Conservation (phyloP, 1,140 invertebrate genomes). For the Polyergus mexicanus region DNA sequence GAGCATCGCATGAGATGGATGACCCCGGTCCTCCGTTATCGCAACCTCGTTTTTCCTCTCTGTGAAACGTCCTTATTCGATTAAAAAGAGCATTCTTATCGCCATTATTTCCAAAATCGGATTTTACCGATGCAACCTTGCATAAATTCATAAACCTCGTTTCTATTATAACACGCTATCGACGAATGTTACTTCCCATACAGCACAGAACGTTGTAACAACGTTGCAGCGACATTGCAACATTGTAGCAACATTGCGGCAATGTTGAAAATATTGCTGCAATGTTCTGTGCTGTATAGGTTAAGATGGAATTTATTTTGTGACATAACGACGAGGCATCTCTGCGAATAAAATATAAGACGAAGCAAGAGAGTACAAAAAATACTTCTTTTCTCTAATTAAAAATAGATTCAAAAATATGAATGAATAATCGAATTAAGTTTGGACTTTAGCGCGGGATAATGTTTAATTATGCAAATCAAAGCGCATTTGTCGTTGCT, state of each 20-base stretch:
- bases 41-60: slow-evolving; percentile 32
- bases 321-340: slow-evolving; percentile 4
- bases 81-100: background rate
- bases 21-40: slow-evolving; percentile 38
- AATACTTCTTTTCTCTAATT: background rate
- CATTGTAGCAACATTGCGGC: no score
- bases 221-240: no score
- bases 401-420: no score
- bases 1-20: slow-evolving; percentile 42
- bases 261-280: no score
- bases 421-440: background rate
- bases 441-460: background rate
- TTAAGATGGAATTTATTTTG: slow-evolving; percentile 14
- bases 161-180: background rate
- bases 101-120: background rate
- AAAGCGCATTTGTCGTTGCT: slow-evolving; percentile 1
- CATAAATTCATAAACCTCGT: background rate
- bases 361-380: background rate
- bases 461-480: slow-evolving; percentile 4
- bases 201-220: no score
- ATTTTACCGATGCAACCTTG: background rate
- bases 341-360: background rate
- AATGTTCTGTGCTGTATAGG: no score
- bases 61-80: slow-evolving; percentile 15
- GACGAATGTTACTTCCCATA: background rate